These are phyloP conservation scores for Halocynthia aurantium DNA, from an alignment of 23 tunicate genomes.

Conservation along the genomic window DNA sequence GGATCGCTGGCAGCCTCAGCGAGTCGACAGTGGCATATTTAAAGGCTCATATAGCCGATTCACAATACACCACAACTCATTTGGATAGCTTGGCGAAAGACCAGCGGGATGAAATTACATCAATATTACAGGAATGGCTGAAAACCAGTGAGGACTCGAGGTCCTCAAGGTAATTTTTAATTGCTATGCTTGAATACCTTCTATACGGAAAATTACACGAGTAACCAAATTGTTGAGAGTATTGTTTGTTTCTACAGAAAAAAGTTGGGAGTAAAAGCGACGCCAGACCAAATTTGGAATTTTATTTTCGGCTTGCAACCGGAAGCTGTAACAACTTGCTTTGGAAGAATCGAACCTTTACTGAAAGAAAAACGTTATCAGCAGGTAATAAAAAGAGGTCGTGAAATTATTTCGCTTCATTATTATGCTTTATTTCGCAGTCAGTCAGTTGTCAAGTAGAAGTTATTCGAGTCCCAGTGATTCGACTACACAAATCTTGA, in stretches of 20 bases:
- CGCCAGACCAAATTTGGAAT: slow-evolving; percentile 68
- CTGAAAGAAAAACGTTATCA: slow-evolving; percentile 42
- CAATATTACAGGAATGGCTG: slow-evolving; percentile 50
- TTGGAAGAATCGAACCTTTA: slow-evolving; percentile 37
- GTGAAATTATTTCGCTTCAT: no score
- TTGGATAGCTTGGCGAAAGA: slow-evolving; percentile 27
- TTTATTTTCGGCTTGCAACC: slow-evolving; percentile 67
- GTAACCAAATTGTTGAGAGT: no score
- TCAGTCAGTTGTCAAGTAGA: not conserved
- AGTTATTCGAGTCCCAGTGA: not conserved
- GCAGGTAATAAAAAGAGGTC: slow-evolving; percentile 22
- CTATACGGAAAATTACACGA: no score
- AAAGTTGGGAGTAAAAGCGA: slow-evolving; percentile 29
- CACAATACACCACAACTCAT: slow-evolving; percentile 29
- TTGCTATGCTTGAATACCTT: no score
- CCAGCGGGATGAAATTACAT: slow-evolving; percentile 21
- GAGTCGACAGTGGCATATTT: slow-evolving; percentile 53
- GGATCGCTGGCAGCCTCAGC: slow-evolving; percentile 29
- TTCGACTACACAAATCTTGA: no score
- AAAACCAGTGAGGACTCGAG: slow-evolving; percentile 26
- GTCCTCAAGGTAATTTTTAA: not conserved
- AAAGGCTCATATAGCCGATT: slow-evolving; percentile 54
- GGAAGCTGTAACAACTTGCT: slow-evolving; percentile 60
- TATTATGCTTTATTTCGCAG: no score
- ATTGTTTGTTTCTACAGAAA: not conserved